Conservation (phyloP, 2,888 invertebrate genomes). For the Heliconius aoede region DNA sequence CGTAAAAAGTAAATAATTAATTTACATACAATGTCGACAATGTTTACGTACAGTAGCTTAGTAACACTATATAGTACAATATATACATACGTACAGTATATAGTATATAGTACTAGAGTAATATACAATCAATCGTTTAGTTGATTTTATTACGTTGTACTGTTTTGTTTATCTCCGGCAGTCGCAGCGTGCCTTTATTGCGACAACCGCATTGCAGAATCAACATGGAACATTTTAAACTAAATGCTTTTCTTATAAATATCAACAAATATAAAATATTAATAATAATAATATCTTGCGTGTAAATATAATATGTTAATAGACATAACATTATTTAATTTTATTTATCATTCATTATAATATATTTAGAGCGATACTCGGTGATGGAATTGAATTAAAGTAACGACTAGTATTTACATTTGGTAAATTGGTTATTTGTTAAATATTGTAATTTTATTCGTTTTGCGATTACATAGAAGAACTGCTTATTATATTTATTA, state of each 20-base stretch:
- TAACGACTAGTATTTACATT: not conserved
- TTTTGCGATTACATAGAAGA: no score
- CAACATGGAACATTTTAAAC: not conserved
- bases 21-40: slow-evolving; percentile 11
- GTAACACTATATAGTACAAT: not conserved
- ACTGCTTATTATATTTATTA: no score
- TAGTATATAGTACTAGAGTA: not conserved
- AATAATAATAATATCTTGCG: no score
- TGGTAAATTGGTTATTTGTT: not conserved
- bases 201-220: slow-evolving; percentile 17
- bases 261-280: no score
- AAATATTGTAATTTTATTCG: not conserved
- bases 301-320: not conserved
- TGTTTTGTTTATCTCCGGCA: slow-evolving; percentile 9
- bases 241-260: not conserved
- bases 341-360: not conserved
- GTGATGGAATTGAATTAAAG: no score
- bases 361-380: not conserved
- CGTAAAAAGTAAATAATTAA: slow-evolving; percentile 1
- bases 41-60: not conserved
- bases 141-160: slow-evolving; percentile 12
- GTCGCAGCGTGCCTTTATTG: slow-evolving; percentile 1
- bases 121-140: slow-evolving; percentile 21
- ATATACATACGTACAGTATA: no score
- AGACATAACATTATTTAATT: not conserved